Conservation (phyloP, 2,888 invertebrate genomes). For the Tholera decimalis region DNA sequence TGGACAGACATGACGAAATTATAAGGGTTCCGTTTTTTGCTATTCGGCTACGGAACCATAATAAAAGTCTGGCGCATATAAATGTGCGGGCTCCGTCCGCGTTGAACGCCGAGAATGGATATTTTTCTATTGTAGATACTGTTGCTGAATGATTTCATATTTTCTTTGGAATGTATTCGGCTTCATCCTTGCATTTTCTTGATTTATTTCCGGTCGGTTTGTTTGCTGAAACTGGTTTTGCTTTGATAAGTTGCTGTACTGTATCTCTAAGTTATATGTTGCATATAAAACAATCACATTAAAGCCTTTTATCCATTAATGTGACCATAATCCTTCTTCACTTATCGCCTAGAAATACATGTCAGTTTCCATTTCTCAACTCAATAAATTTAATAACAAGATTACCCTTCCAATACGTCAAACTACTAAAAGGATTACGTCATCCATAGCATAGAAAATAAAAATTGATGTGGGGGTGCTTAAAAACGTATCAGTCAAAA, state of each 20-base stretch:
- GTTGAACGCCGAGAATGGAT: constrained; percentile 55
- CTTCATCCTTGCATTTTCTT: constrained; percentile 20
- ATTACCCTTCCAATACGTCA: constrained; percentile 44
- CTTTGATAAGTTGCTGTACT: neutral
- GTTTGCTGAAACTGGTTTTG: constrained; percentile 8
- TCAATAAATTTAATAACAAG: constrained; percentile 25
- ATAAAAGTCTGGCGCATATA: constrained; percentile 59
- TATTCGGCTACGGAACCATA: too few relatives aligned
- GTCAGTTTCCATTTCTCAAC: constrained; percentile 9
- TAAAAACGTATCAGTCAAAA: constrained; percentile 66
- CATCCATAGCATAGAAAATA: constrained; percentile 37
- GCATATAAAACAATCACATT: neutral
- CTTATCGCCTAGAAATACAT: constrained; percentile 21
- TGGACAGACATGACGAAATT: too few relatives aligned
- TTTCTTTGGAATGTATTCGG: constrained; percentile 23
- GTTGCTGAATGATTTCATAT: constrained; percentile 49
- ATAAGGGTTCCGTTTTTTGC: too few relatives aligned
- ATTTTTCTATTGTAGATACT: constrained; percentile 53
- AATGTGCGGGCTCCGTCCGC: constrained; percentile 53
- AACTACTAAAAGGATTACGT: constrained; percentile 55
- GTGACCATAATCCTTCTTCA: neutral
- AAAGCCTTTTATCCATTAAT: constrained; percentile 2
- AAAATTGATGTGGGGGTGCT: constrained; percentile 58
- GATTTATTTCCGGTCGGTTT: constrained; percentile 14
- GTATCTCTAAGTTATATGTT: neutral